Conservation (phyloP, 2,888 invertebrate species). For the Bimastos eiseni region DNA sequence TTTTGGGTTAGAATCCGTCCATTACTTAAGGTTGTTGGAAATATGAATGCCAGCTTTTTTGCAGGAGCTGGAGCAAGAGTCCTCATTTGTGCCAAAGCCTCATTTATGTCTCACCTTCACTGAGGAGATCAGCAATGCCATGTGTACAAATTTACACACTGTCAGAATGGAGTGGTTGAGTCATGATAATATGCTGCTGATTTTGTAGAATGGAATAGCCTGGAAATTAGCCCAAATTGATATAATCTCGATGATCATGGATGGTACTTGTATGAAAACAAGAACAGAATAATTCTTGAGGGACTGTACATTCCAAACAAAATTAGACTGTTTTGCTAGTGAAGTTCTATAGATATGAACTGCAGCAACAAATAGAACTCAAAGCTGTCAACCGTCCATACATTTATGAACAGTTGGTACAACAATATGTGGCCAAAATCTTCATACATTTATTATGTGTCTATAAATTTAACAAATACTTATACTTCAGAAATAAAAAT, state of each 20-base stretch:
- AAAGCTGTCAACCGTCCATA: not conserved
- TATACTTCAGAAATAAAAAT: not conserved
- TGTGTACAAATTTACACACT: not conserved
- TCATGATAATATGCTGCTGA: not conserved
- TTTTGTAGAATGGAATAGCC: not conserved
- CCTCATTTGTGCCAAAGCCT: not conserved
- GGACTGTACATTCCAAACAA: too few species aligned
- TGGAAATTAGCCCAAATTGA: not conserved
- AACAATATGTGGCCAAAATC: not conserved
- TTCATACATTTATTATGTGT: not conserved
- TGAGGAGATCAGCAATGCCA: not conserved
- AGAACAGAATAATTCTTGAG: not conserved
- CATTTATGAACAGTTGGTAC: not conserved
- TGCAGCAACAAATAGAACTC: not conserved
- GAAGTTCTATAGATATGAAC: not conserved
- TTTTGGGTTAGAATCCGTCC: constrained; percentile 6
- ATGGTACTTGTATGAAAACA: not conserved
- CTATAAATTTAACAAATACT: not conserved
- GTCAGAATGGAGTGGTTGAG: not conserved
- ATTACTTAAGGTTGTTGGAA: constrained; percentile 13
- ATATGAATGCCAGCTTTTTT: not conserved
- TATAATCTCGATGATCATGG: not conserved
- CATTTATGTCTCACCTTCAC: not conserved
- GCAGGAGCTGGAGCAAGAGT: not conserved
- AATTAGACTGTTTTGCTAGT: too few species aligned